Base-by-base conservation (phyloP, 2,888 invertebrate genomes). In the Lepidocyrtinus sp. region DNA sequence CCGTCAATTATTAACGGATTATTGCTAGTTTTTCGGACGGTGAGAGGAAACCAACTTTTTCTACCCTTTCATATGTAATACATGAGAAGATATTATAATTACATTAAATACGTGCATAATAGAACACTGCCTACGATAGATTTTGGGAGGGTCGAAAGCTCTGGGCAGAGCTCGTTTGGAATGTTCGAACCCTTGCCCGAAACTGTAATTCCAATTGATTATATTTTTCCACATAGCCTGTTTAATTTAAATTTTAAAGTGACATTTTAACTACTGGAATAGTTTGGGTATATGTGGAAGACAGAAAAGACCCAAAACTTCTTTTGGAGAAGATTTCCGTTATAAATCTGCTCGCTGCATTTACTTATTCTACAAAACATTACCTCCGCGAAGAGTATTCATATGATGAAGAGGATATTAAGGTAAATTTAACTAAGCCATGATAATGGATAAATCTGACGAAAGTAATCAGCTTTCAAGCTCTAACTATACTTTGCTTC, bases 121-220 rank as follows among this genome's bases (percentile, higher is more conserved):
- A n/a, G n/a, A 86, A 86, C 62, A 86, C 86, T 12, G 85, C 85
- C 1, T 86, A 85, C 67, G 86, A 86, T 77, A 84, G 83, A 21
- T 85, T 84, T 27, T 85, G 84, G 83, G 84, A 85, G 80, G 85
- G 85, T 1, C 63, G 84, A 0, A 82, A 72, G 50, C 36, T 83
- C 0, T 84, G 83, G 82, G 73, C 76, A 1, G 69, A 78, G n/a
- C 78, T 83, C 82, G 83, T 82, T 0, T 68, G 81, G 5, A 74
- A 71, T 15, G 82, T 84, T 9, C 82, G 85, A 24, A 83, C 82
- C 1, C 50, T 85, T 19, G 82, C 85, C 21, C 75, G 85, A n/a
- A 55, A 36, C 21, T 72, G n/a, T n/a, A n/a, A n/a, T n/a, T n/a
- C n/a, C n/a, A n/a, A n/a, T n/a, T n/a, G n/a, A n/a, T n/a, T n/a